phyloP scores from a whole-genome alignment of 2,113 vertebrate species.

The Ancistrus triradiatus region DNA sequence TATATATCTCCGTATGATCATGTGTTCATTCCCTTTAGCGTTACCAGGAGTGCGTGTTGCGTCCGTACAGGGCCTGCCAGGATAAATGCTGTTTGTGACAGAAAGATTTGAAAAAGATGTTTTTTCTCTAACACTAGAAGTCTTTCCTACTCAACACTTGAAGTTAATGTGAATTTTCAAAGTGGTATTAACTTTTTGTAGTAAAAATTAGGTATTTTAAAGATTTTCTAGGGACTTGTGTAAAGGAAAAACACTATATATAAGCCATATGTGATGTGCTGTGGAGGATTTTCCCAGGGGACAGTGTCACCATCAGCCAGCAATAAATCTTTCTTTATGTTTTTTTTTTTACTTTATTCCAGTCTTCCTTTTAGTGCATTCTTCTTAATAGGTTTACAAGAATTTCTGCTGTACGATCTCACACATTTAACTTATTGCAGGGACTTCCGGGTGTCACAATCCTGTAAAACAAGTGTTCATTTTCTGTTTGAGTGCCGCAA shows the following conservation, averaged over 20 bases:
- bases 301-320: constrained; percentile 34
- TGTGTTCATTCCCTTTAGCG: background rate
- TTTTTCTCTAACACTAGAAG: constrained; percentile 43
- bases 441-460: constrained; percentile 42
- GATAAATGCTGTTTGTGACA: constrained; percentile 32
- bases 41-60: constrained; percentile 29
- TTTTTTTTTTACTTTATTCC: constrained; percentile 26
- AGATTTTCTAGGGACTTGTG: constrained; percentile 35
- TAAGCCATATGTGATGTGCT: constrained; percentile 57
- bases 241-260: constrained; percentile 24
- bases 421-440: constrained; percentile 57
- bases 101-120: constrained; percentile 15
- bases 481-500: constrained; percentile 61
- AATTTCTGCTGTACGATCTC: constrained; percentile 42
- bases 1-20: background rate
- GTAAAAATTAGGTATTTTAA: constrained; percentile 36
- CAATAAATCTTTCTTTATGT: constrained; percentile 34
- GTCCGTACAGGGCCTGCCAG: constrained; percentile 37
- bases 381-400: constrained; percentile 46
- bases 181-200: constrained; percentile 43
- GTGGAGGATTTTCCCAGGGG: constrained; percentile 29
- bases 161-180: constrained; percentile 60
- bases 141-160: constrained; percentile 55
- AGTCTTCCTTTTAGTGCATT: constrained; percentile 35
- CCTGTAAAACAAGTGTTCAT: constrained; percentile 53